Evolutionary conservation across 2,888 invertebrate genomes (phyloP).

Genomic region (Diloba caeruleocephala): DNA sequence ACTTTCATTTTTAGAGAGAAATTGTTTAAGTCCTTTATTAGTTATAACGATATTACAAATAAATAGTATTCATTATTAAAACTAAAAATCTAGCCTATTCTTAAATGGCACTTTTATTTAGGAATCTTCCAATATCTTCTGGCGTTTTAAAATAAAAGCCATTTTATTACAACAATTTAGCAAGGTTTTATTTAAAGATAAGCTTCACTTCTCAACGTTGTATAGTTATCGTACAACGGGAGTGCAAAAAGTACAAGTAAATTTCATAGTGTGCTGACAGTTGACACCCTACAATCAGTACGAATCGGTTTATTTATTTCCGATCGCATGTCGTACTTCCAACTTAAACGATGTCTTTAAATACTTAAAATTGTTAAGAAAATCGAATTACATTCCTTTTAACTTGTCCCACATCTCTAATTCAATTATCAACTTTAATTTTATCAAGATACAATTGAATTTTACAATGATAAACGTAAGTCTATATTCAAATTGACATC

Average conservation of each 20-base stretch:
- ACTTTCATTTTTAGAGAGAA: too few relatives aligned
- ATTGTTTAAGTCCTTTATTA: too few relatives aligned
- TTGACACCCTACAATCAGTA: constrained; percentile 35
- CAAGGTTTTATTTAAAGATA: constrained; percentile 17
- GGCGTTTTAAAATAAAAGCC: too few relatives aligned
- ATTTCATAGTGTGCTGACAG: constrained; percentile 30
- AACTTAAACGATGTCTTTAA: constrained; percentile 54
- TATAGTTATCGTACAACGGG: not conserved
- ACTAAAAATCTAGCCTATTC: too few relatives aligned
- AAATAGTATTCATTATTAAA: too few relatives aligned
- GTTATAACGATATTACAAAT: too few relatives aligned
- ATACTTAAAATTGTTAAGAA: constrained; percentile 54
- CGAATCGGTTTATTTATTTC: constrained; percentile 48
- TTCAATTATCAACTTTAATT: constrained; percentile 46
- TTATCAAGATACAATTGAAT: constrained; percentile 30
- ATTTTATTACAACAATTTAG: too few relatives aligned
- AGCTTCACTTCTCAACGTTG: constrained; percentile 19
- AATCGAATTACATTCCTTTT: constrained; percentile 55
- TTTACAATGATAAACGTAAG: constrained; percentile 25
- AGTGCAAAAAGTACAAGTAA: constrained; percentile 34
- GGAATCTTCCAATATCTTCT: too few relatives aligned
- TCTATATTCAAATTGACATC: constrained; percentile 56
- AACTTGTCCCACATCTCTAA: constrained; percentile 21
- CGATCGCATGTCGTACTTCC: constrained; percentile 42
- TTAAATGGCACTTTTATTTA: too few relatives aligned